Base-by-base conservation (phyloP, 2,113 vertebrate species). In the Callipepla squamata region DNA sequence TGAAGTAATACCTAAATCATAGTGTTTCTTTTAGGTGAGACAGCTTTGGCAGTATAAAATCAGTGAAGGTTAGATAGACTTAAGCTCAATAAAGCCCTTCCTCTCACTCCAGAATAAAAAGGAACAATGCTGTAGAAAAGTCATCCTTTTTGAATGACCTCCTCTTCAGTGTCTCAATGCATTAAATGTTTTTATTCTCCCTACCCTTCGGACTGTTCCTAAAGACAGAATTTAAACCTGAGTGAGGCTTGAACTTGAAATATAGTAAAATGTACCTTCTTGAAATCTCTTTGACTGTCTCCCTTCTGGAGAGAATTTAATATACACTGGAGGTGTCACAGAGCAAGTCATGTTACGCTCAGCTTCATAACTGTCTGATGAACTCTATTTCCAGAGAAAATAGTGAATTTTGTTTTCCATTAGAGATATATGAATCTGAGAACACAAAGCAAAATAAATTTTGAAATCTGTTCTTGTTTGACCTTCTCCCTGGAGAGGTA, bases 1-100 rank as follows among this genome's bases (percentile, higher is more conserved):
- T 62, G 47, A 82, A 86, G 93, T 77, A 50, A 18, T 23, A 40
- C 22, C 44, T 87, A 72, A 93, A 85, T 16, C 15, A 79, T 72
- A 30, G 7, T 55, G 42, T 74, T 84, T 93, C 28, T 68, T 75
- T 73, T 79, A 79, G 69, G 45, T 68, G 14, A 79, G 66, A 85
- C 75, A 66, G 19, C 53, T 85, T 85, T 68, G 36, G 55, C 4
- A 5, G 15, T 61, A 25, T 85, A 65, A 75, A 61, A 75, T 20
- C 17, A 85, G 22, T 1, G 69, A 61, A 22, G 45, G 44, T 87
- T 87, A 87, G 53, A 19, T 16, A 70, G n/a, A n/a, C 2, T 3
- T 84, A 93, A 91, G 57, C 38, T 79, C 58, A 85, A 85, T 85
- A 79, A 95, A 87, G 6, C n/a, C 7, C 26, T 78, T 59, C 74